Evolutionary conservation across 2,113 vertebrate genomes (phyloP).

Genomic region (Sylvietta virens): DNA sequence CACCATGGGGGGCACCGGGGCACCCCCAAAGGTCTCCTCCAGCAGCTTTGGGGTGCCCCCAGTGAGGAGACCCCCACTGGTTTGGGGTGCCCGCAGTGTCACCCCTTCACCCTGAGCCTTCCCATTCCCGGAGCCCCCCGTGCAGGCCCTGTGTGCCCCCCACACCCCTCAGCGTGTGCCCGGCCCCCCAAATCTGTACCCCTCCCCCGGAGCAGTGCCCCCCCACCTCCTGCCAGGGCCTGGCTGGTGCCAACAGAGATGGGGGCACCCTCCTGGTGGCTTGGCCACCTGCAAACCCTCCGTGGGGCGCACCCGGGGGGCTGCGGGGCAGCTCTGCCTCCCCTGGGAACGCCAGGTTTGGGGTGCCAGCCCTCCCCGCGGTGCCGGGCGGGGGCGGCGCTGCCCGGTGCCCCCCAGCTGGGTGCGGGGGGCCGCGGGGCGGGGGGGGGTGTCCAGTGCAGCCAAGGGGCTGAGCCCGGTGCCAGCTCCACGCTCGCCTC

Average conservation of each 20-base stretch:
- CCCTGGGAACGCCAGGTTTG: accelerated
- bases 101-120: not conserved
- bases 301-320: accelerated
- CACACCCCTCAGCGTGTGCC: no score
- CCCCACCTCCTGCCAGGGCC: not conserved
- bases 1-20: accelerated
- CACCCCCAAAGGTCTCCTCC: not conserved
- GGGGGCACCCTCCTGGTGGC: not conserved
- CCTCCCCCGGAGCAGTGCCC: not conserved
- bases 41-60: not conserved
- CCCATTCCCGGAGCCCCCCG: not conserved
- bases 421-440: accelerated
- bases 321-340: not conserved
- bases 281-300: not conserved
- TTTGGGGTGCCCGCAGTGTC: not conserved
- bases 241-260: accelerated
- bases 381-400: accelerated
- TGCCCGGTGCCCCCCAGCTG: not conserved
- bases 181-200: not conserved
- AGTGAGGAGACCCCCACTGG: accelerated
- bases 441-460: not conserved
- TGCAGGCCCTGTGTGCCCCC: not conserved
- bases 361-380: not conserved
- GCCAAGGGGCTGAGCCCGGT: not conserved
- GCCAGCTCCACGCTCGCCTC: conserved; percentile 5